Evolutionary conservation across 2,888 invertebrate genomes (phyloP).

Genomic region (Drosophila suboccidentalis): DNA sequence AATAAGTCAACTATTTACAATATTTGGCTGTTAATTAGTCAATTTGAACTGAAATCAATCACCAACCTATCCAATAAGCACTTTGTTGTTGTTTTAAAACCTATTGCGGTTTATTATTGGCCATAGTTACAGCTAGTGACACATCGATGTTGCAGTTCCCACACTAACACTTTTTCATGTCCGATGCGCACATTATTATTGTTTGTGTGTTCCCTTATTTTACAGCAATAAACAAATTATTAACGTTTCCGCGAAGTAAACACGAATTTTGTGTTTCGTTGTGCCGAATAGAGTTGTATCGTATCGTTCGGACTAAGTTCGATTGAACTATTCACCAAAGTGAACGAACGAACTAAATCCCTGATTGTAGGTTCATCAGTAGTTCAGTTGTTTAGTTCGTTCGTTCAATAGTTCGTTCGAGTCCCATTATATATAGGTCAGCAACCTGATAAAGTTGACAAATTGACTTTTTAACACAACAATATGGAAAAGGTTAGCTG

Average conservation of each 20-base stretch:
- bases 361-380: too few species aligned
- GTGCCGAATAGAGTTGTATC: too few species aligned
- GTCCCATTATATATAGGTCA: too few species aligned
- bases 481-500: too few species aligned
- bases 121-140: slow-evolving; percentile 25
- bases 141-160: slow-evolving; percentile 5
- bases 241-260: slow-evolving; percentile 21
- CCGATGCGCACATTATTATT: slow-evolving; percentile 3
- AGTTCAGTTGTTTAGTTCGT: too few species aligned
- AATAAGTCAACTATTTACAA: not conserved
- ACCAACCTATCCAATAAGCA: slow-evolving; percentile 37
- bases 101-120: slow-evolving; percentile 25
- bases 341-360: too few species aligned
- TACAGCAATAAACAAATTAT: slow-evolving; percentile 31
- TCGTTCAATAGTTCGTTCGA: too few species aligned
- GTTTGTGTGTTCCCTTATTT: not conserved
- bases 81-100: slow-evolving; percentile 19
- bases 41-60: not conserved
- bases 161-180: slow-evolving; percentile 4
- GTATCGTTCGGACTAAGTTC: too few species aligned
- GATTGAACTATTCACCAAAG: too few species aligned
- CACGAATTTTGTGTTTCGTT: not conserved
- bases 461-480: too few species aligned
- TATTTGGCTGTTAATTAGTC: not conserved
- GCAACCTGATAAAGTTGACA: too few species aligned